Conservation (phyloP, 1,140 invertebrate genomes). For the Sipha flava region DNA sequence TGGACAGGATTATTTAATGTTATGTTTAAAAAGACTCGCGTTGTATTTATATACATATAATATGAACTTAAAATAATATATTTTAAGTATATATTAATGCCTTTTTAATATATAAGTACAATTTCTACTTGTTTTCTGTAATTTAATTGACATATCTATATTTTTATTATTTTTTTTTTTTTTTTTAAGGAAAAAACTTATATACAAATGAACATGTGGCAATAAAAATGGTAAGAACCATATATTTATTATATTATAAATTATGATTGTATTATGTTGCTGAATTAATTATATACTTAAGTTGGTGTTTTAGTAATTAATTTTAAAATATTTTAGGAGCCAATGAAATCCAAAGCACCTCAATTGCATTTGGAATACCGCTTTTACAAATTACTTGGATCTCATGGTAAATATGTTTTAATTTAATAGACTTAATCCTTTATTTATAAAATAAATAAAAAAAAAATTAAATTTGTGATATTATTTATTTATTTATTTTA, state of each 20-base stretch:
- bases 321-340: slow-evolving; percentile 59
- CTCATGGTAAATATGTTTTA: slow-evolving; percentile 58
- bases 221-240: slow-evolving; percentile 86
- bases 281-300: background rate
- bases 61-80: too few species aligned
- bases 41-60: too few species aligned
- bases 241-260: background rate
- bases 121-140: too few species aligned
- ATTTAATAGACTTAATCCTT: too few species aligned
- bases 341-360: slow-evolving; percentile 99
- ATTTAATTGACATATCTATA: too few species aligned
- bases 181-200: slow-evolving; percentile 89
- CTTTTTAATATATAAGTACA: too few species aligned
- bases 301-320: background rate
- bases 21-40: too few species aligned
- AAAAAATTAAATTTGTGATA: too few species aligned
- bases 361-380: slow-evolving; percentile 99
- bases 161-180: slow-evolving; percentile 41
- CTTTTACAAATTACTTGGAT: slow-evolving; percentile 99
- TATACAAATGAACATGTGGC: slow-evolving; percentile 99
- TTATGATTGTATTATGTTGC: background rate
- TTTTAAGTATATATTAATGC: too few species aligned
- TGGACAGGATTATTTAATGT: too few species aligned
- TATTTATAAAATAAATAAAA: too few species aligned
- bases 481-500: too few species aligned